A percentile compares a stretch with the other conserved stretches of the same genome.
Evolutionary conservation across 2,797 vertebrate species (phyloP).

Genomic region (Eulemur coronatus): DNA sequence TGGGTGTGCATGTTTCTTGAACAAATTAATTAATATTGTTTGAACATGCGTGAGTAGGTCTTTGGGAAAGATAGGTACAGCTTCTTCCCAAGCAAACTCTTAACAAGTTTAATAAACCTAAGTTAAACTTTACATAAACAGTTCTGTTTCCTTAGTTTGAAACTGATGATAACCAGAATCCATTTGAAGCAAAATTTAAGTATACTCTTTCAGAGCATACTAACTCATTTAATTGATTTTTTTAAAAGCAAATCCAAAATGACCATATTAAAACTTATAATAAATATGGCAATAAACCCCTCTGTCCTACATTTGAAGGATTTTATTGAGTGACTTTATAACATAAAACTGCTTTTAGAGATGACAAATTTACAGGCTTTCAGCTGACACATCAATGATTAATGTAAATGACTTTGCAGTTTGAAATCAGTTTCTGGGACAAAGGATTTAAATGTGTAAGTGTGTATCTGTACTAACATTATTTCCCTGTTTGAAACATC

Average conservation of each 20-base stretch:
- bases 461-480: constrained; percentile 35
- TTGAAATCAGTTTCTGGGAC: constrained; percentile 64
- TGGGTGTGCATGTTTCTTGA: not conserved
- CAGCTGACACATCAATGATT: constrained; percentile 23
- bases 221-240: constrained; percentile 1
- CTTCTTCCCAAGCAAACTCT: constrained; percentile 45
- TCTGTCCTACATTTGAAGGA: not conserved
- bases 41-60: not conserved
- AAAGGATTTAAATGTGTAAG: constrained; percentile 1
- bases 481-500: constrained; percentile 45
- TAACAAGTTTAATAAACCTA: constrained; percentile 42
- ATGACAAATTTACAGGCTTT: constrained; percentile 58
- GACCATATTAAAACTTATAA: constrained; percentile 22
- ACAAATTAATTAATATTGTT: constrained; percentile 19
- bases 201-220: not conserved
- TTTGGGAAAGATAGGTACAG: not conserved
- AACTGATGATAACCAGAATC: constrained; percentile 43
- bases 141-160: constrained; percentile 36
- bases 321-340: constrained; percentile 51
- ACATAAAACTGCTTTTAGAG: constrained; percentile 36
- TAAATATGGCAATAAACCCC: constrained; percentile 50
- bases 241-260: not conserved
- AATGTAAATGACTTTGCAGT: constrained; percentile 54
- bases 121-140: constrained; percentile 44
- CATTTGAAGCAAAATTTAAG: constrained; percentile 47